Evolutionary conservation across 2,888 invertebrate species (phyloP), one percentile per base, ranked within the genome.

Genomic region (Xestia rhomboidea): DNA sequence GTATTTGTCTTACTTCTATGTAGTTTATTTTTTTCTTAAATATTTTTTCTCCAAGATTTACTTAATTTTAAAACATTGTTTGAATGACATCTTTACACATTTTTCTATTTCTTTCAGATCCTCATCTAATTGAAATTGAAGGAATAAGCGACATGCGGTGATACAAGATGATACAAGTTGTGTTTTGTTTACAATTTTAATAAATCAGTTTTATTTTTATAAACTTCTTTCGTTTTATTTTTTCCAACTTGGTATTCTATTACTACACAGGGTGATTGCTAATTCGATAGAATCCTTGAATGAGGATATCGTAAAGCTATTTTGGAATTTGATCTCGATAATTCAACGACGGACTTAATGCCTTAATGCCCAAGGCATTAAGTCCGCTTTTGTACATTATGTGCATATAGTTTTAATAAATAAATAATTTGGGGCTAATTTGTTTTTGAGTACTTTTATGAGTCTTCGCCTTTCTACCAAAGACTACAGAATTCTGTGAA

Each of bases 181-280:
- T 63, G 62, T 62, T 70, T 46, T 57, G 18, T 68, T 41, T 67
- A 41, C 4, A 54, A 27, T 67, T 49, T 38, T 46, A 71, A 54
- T 71, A 81, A 63, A 81, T 63, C 5, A 57, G 46, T 54, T 79
- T 34, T 60, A 34, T 5, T 79, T 79, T 76, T 83, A n/a, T 21
- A 64, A 79, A 44, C 3, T 44, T 54, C 0, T 63, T 49, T 68
- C 0, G 30, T 83, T 83, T 83, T 38, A 54, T 38, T 72, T 24
- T 27, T 1, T 27, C 4, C 11, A 71, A 10, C 24, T 70, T 34
- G n/a, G n/a, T 46, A 30, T 62, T 34, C 1, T 63, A 63, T 63
- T 57, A 57, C 51, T 51, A 54, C n/a, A 30, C 30, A 21, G 21
- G 21, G 4, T 60, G 34, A 30, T 34, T 34, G 21, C 10, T 62